phyloP scores from a whole-genome alignment of 2,797 vertebrate species.

The Notolepis coatsorum region DNA sequence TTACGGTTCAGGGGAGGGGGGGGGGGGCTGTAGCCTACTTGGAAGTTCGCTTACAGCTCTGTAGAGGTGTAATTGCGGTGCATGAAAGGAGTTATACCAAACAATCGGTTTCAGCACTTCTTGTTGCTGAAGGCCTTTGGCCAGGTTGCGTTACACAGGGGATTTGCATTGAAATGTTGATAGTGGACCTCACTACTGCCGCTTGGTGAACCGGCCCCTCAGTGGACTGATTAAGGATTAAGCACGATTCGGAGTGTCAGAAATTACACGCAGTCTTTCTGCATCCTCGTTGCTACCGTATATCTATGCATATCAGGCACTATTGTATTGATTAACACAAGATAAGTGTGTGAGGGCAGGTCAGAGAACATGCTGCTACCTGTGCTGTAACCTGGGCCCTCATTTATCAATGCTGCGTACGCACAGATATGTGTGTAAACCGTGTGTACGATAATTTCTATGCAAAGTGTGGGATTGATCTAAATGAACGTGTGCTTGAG shows the following conservation, averaged over 20 bases:
- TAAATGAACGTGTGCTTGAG: no score
- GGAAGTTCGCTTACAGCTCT: conserved; percentile 16
- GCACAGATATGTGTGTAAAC: no score
- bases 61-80: conserved; percentile 29
- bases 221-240: conserved; percentile 76
- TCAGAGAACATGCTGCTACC: conserved; percentile 6
- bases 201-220: conserved; percentile 59
- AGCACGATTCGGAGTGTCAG: conserved; percentile 66
- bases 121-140: conserved; percentile 43
- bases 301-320: no score
- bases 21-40: not conserved
- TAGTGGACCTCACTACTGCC: conserved; percentile 73
- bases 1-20: conserved; percentile 20
- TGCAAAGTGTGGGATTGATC: no score
- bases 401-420: no score
- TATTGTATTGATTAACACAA: no score
- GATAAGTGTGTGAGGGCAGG: conserved; percentile 41
- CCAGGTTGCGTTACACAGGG: conserved; percentile 53
- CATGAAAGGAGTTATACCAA: conserved; percentile 28
- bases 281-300: conserved; percentile 60
- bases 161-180: conserved; percentile 68
- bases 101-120: conserved; percentile 47
- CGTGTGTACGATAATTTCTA: no score
- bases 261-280: conserved; percentile 48
- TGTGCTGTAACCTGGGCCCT: no score